Evolutionary conservation across 2,113 vertebrate genomes (phyloP), one percentile per base, ranked within the genome.

Genomic region (Larimichthys crocea): DNA sequence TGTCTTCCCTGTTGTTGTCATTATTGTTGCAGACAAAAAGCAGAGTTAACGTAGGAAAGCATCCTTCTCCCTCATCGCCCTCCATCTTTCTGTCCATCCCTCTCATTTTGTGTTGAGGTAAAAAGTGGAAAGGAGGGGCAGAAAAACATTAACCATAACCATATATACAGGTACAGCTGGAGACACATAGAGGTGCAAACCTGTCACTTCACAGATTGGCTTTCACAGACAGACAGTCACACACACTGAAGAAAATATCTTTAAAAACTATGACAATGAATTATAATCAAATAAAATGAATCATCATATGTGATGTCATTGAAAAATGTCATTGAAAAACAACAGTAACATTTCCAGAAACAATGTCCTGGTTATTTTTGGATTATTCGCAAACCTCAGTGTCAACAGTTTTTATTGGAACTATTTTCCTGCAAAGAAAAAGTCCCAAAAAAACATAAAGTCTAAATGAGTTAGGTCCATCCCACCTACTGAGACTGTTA

Each of bases 1-100:
- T 56, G 59, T 80, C 76, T 63, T 74, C 62, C 73, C 70, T 49
- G 63, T 69, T 70, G 56, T 68, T 44, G 80, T 19, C 17, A 9
- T 77, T 65, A 86, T 85, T 88, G 86, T 87, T 80, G 88, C 64
- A 76, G 70, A 75, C 74, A 82, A 85, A 80, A 61, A 80, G 79
- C 44, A 15, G 67, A 85, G 76, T 79, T 87, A 77, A 83, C 71
- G 19, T 57, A 69, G 8, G 52, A 79, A 67, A 49, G 60, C 50
- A 76, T 82, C 80, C 16, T 12, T 77, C 80, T 73, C 48, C 56
- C 49, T 46, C 71, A 15, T n/a, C 26, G 0, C 19, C 64, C 57
- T 76, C 76, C 74, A n/a, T 89, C 66, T 64, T 79, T 66, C 31
- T 57, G 70, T 49, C 61, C 26, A 0, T 63, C 24, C 56, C 12